phyloP scores from a whole-genome alignment of 2,888 invertebrate species.

The Drosophila recens region DNA sequence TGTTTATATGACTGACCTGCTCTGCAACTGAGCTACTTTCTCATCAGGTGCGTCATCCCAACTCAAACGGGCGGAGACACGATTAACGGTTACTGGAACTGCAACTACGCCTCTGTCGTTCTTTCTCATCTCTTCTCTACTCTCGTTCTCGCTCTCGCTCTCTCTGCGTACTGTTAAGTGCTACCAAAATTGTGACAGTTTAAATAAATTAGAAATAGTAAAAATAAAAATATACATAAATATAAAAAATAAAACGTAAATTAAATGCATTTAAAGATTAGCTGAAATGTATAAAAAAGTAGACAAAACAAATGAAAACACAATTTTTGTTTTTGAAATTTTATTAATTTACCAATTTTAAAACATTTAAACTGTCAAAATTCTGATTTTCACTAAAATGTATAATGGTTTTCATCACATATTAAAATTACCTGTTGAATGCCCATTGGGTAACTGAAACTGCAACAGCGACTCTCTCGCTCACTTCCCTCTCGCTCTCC shows the following conservation, averaged over 20 bases:
- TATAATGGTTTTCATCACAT: no score
- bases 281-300: no score
- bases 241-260: not conserved
- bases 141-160: not conserved
- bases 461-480: slow-evolving; percentile 23
- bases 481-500: not conserved
- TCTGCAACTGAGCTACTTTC: slow-evolving; percentile 62
- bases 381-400: no score
- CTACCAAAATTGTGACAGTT: not conserved
- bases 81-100: slow-evolving; percentile 26
- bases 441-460: slow-evolving; percentile 14
- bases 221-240: not conserved
- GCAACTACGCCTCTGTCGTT: slow-evolving; percentile 17
- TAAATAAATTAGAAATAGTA: not conserved
- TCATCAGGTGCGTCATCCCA: slow-evolving; percentile 59
- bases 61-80: slow-evolving; percentile 27
- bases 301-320: no score
- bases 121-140: not conserved
- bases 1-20: slow-evolving; percentile 8
- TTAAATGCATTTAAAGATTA: no score
- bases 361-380: no score
- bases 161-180: not conserved
- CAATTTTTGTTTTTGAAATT: no score
- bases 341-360: no score
- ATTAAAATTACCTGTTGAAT: not conserved